Conservation (phyloP, 2,113 vertebrate genomes). For the Odocoileus hemionus region DNA sequence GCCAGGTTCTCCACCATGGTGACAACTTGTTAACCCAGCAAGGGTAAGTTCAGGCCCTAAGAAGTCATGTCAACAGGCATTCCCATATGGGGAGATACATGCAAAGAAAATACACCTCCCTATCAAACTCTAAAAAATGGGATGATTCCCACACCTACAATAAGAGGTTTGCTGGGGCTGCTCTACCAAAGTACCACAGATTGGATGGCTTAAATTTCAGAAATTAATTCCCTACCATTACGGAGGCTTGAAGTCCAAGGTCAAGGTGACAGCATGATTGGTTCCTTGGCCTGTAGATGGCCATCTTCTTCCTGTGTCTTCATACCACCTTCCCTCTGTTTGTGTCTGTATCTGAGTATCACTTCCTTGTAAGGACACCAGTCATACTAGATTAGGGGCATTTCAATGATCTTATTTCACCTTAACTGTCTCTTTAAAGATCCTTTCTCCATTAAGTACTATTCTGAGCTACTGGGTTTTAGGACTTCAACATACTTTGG, state of each 20-base stretch:
- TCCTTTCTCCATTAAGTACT: neutral
- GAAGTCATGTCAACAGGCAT: neutral
- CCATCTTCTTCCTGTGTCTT: neutral
- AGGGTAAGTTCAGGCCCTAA: neutral
- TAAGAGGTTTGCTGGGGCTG: neutral
- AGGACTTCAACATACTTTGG: neutral
- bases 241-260: neutral
- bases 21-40: neutral
- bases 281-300: neutral
- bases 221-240: neutral
- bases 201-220: neutral
- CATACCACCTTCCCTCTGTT: neutral
- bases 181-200: neutral
- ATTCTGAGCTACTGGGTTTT: neutral
- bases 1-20: neutral
- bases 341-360: neutral
- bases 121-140: neutral
- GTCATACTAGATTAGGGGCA: neutral
- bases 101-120: neutral
- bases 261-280: neutral
- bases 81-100: neutral
- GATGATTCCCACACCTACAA: neutral
- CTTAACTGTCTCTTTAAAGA: neutral
- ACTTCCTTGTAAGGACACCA: neutral
- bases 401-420: neutral